These are phyloP conservation scores for Sciurus carolinensis DNA, from an alignment of 2,797 vertebrate genomes.

Conservation along the genomic window DNA sequence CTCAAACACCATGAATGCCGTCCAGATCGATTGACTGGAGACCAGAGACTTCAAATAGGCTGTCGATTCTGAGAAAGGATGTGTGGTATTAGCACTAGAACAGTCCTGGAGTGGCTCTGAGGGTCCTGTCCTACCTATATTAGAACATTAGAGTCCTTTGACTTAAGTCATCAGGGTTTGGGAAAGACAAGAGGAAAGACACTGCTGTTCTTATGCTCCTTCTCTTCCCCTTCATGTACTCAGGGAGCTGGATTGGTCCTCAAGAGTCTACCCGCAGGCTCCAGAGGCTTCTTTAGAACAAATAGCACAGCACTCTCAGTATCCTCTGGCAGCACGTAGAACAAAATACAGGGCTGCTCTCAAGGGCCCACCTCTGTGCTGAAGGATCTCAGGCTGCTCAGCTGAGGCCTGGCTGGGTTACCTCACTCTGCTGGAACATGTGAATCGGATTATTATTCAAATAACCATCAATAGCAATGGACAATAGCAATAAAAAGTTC, in stretches of 20 bases:
- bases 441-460: not conserved
- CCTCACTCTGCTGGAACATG: not conserved
- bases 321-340: not conserved
- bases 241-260: not conserved
- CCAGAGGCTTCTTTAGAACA: not conserved
- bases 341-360: not conserved
- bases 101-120: not conserved
- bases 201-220: not conserved
- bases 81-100: not conserved
- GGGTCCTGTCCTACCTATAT: not conserved
- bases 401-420: not conserved
- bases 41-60: not conserved
- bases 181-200: not conserved
- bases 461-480: not conserved
- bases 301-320: not conserved
- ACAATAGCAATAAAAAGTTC: not conserved
- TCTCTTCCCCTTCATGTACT: not conserved
- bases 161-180: not conserved
- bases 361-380: not conserved
- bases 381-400: not conserved
- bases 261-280: not conserved
- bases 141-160: not conserved
- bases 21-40: too few relatives aligned
- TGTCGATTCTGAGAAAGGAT: not conserved
- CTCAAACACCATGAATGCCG: not conserved